These are phyloP conservation scores for Ferrisia virgata DNA, from an alignment of 2,888 invertebrate genomes.

Conservation along the genomic window DNA sequence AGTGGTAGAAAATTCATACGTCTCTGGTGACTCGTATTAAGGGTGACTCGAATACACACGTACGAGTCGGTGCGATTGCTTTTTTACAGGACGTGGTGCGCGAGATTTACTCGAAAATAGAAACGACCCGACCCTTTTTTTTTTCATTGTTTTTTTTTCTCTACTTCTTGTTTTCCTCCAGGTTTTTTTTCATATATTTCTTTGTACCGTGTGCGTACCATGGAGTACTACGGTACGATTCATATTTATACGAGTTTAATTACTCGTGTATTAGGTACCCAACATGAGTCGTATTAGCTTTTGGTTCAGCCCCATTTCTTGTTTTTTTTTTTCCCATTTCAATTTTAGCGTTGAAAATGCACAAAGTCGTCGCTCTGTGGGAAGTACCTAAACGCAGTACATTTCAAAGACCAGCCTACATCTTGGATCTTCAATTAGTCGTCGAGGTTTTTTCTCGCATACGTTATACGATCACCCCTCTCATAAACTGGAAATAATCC, in stretches of 20 bases:
- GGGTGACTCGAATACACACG: slow-evolving; percentile 1
- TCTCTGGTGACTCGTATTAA: background rate
- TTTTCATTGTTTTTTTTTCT: slow-evolving; percentile 7
- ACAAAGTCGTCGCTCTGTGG: background rate
- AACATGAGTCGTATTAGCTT: background rate
- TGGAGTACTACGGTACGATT: background rate
- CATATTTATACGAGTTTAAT: background rate
- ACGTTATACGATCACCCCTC: slow-evolving; percentile 12
- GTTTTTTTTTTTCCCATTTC: background rate
- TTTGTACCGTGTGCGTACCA: background rate
- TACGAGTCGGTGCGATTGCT: background rate
- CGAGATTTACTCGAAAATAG: background rate
- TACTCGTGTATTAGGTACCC: background rate
- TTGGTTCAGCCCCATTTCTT: background rate
- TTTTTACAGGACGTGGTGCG: background rate
- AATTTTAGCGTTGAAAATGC: background rate
- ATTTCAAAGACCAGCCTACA: background rate
- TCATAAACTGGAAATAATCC: slow-evolving; percentile 32
- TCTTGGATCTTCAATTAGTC: slow-evolving; percentile 20
- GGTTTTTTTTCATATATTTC: background rate
- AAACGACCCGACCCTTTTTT: background rate
- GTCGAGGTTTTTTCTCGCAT: background rate
- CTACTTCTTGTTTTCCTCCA: no score
- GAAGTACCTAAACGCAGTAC: background rate
- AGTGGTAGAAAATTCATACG: background rate